Evolutionary conservation across 2,888 invertebrate genomes (phyloP).

Genomic region (Congeria kusceri): DNA sequence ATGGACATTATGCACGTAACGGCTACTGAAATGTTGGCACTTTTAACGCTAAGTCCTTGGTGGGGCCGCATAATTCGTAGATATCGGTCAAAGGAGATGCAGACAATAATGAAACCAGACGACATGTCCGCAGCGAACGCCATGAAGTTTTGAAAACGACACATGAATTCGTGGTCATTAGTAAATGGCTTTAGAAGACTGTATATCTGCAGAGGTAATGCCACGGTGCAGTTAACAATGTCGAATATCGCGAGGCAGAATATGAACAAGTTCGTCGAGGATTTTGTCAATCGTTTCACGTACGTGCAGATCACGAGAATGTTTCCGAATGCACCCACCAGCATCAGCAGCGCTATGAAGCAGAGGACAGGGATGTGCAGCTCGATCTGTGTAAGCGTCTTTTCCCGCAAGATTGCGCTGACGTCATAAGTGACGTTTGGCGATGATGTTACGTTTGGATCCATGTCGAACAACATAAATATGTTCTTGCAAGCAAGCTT

Average conservation of each 20-base stretch:
- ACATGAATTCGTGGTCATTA: conserved; percentile 35
- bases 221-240: conserved; percentile 44
- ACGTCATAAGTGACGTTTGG: too few relatives aligned
- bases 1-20: conserved; percentile 16
- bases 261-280: conserved; percentile 60
- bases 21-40: conserved; percentile 41
- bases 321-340: conserved; percentile 54
- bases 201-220: conserved; percentile 45
- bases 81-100: conserved; percentile 62
- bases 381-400: background rate
- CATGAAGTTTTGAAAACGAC: conserved; percentile 46
- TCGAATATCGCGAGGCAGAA: conserved; percentile 53
- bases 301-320: conserved; percentile 54
- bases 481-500: too few relatives aligned
- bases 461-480: too few relatives aligned
- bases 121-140: conserved; percentile 48
- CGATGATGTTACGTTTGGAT: too few relatives aligned
- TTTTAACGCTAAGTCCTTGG: conserved; percentile 46
- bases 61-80: conserved; percentile 56
- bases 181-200: conserved; percentile 47
- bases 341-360: conserved; percentile 39
- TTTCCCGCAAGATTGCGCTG: too few relatives aligned
- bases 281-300: conserved; percentile 35
- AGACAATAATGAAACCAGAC: conserved; percentile 60
- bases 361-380: conserved; percentile 52